These are phyloP conservation scores for Neopipo cinnamomea DNA, from an alignment of 2,113 vertebrate genomes.

Conservation along the genomic window DNA sequence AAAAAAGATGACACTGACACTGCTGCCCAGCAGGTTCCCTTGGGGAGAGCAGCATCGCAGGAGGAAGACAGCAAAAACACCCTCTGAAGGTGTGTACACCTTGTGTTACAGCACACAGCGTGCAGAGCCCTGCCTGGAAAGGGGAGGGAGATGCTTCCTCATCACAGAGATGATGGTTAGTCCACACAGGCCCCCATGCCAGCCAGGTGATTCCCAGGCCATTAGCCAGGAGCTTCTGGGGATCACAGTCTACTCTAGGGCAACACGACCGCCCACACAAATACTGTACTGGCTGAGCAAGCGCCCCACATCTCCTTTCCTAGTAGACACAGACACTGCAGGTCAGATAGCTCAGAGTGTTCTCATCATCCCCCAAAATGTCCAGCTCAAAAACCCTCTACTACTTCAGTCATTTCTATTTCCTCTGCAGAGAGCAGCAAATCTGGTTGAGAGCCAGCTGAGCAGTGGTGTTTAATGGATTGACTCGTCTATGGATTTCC, in stretches of 20 bases:
- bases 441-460: conserved; percentile 4
- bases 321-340: neutral
- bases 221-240: neutral
- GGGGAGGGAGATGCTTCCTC: neutral
- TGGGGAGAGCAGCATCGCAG: neutral
- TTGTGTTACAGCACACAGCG: rapidly evolving
- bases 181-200: neutral
- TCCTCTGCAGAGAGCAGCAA: neutral
- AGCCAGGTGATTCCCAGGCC: neutral
- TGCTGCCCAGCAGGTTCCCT: neutral
- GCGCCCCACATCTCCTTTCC: neutral
- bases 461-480: conserved; percentile 55
- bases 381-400: neutral
- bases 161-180: neutral
- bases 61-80: neutral
- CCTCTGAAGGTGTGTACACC: neutral
- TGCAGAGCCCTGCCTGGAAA: neutral
- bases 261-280: rapidly evolving
- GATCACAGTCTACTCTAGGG: neutral
- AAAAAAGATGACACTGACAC: neutral
- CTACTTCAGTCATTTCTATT: neutral
- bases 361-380: neutral
- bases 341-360: neutral
- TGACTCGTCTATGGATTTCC: conserved; percentile 32
- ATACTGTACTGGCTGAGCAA: neutral